phyloP scores from a whole-genome alignment of 2,797 vertebrate species.

The Allobates femoralis region DNA sequence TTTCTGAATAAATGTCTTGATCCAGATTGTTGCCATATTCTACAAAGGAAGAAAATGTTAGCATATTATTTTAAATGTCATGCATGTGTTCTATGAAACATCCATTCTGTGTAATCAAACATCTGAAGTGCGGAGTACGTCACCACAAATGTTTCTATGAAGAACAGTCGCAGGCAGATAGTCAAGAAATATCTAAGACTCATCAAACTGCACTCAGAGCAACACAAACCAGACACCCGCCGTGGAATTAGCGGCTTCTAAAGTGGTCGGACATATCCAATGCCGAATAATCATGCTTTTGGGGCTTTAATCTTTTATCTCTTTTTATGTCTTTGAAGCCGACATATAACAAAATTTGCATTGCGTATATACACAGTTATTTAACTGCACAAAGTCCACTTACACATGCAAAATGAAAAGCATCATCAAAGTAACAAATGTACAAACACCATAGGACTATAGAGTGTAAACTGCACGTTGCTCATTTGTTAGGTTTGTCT shows the following conservation, averaged over 20 bases:
- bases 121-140: constrained; percentile 6
- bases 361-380: neutral
- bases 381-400: neutral
- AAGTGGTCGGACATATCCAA: neutral
- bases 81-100: neutral
- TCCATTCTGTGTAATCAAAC: constrained; percentile 9
- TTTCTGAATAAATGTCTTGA: constrained; percentile 78
- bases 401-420: neutral
- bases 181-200: neutral
- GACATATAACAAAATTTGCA: neutral
- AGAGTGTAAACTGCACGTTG: neutral
- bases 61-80: constrained; percentile 29
- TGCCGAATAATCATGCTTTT: neutral
- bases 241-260: neutral
- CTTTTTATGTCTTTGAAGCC: neutral
- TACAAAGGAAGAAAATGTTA: constrained; percentile 64
- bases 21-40: constrained; percentile 77
- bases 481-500: neutral
- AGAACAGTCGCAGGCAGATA: neutral
- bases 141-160: neutral
- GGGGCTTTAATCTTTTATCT: neutral
- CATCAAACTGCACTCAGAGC: neutral
- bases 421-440: neutral
- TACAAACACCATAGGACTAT: neutral
- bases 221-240: neutral